These are phyloP conservation scores for Dicyrtoma fusca DNA, from an alignment of 2,888 invertebrate species.

Conservation along the genomic window DNA sequence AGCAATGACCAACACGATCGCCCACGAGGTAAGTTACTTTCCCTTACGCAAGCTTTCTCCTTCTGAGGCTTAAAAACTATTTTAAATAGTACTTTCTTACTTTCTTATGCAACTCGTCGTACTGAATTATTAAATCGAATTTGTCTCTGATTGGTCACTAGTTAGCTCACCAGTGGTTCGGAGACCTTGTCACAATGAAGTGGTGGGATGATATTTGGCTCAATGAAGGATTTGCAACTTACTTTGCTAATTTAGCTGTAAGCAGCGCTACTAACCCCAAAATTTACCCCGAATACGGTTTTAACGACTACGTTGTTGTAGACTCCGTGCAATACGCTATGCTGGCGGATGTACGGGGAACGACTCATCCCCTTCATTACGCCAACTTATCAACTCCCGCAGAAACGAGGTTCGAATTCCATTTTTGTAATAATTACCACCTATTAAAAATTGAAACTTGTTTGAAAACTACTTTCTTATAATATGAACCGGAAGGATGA, in stretches of 20 bases:
- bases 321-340: constrained; percentile 44
- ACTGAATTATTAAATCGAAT: too few species aligned
- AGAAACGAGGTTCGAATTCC: constrained; percentile 61
- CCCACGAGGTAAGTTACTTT: constrained; percentile 49
- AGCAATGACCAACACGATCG: constrained; percentile 43
- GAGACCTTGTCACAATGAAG: constrained; percentile 46
- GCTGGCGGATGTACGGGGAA: constrained; percentile 42
- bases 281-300: not conserved
- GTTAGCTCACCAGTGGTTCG: constrained; percentile 45
- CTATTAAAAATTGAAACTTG: too few species aligned
- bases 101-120: too few species aligned
- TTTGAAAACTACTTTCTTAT: too few species aligned
- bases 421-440: too few species aligned
- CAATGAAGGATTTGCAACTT: constrained; percentile 48
- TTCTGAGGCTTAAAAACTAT: too few species aligned
- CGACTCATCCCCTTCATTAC: constrained; percentile 45
- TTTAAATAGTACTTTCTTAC: too few species aligned
- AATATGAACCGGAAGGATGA: too few species aligned
- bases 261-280: too few species aligned
- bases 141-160: too few species aligned
- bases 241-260: constrained; percentile 41
- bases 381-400: constrained; percentile 61
- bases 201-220: constrained; percentile 50
- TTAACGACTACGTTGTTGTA: constrained; percentile 41
- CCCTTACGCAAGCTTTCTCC: not conserved